Conservation (phyloP, 1,140 invertebrate species). For the Drosophila quadrilineata region DNA sequence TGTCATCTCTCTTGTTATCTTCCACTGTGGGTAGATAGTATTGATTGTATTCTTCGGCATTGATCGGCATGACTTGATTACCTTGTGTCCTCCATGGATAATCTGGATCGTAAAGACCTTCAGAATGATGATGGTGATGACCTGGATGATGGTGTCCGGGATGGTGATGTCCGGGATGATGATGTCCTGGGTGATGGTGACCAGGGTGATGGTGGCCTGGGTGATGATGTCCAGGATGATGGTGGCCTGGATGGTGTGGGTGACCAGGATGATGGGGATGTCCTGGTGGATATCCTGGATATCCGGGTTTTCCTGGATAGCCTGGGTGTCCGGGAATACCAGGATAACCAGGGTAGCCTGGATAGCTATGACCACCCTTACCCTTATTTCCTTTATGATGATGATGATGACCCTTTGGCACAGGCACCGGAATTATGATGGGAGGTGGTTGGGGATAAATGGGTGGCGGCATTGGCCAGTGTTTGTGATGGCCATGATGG, state of each 20-base stretch:
- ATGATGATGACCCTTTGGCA: conserved; percentile 21
- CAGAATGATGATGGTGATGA: too few species aligned
- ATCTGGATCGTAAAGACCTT: too few species aligned
- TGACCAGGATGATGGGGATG: background rate
- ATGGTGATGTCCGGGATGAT: conserved; percentile 1
- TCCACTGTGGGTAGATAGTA: background rate
- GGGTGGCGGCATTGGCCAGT: conserved; percentile 17
- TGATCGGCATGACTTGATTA: too few species aligned
- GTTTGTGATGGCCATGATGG: conserved; percentile 83
- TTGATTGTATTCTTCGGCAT: background rate
- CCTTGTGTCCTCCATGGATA: background rate
- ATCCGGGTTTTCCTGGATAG: conserved; percentile 83
- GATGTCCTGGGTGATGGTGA: background rate
- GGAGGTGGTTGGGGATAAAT: conserved; percentile 17
- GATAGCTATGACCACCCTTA: conserved; percentile 82
- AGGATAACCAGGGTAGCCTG: conserved; percentile 83
- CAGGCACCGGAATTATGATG: conserved; percentile 24
- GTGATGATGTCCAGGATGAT: background rate
- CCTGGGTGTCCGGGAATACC: conserved; percentile 86
- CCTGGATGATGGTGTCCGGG: background rate
- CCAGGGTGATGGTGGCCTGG: conserved; percentile 1
- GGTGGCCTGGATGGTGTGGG: background rate
- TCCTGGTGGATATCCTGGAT: conserved; percentile 83
- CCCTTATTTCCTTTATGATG: conserved; percentile 35
- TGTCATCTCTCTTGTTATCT: background rate